Evolutionary conservation across 1,140 invertebrate genomes (phyloP).

Genomic region (Lepidostoma basale): DNA sequence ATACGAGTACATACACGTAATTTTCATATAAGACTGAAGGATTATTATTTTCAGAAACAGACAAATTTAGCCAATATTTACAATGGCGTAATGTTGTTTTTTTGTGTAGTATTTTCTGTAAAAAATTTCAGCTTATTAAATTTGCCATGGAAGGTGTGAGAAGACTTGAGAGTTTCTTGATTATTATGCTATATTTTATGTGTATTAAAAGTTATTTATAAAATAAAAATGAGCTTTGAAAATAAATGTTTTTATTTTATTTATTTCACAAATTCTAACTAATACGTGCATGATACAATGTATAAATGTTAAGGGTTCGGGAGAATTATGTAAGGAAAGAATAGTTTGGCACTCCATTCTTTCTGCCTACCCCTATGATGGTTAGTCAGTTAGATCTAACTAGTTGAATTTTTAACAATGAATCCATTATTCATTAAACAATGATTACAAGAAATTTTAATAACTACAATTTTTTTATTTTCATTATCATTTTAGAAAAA

Average conservation of each 20-base stretch:
- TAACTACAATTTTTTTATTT: no score
- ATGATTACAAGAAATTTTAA: no score
- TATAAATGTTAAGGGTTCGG: no score
- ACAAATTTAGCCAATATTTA: background rate
- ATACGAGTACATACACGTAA: no score
- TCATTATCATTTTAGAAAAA: no score
- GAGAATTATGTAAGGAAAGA: no score
- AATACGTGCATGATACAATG: background rate
- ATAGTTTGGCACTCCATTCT: no score
- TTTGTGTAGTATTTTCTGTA: background rate
- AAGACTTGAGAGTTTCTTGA: background rate
- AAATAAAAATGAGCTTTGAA: constrained; percentile 21
- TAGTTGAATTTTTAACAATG: no score
- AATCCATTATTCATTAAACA: no score
- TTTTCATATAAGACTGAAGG: background rate
- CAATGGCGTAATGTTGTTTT: background rate
- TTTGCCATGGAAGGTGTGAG: constrained; percentile 9
- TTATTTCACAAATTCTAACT: background rate
- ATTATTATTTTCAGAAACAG: background rate
- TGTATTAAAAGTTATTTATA: constrained; percentile 7
- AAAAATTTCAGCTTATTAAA: constrained; percentile 2
- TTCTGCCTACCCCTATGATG: no score
- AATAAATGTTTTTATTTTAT: background rate
- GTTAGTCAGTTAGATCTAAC: no score
- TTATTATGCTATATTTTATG: constrained; percentile 9